phyloP scores from a whole-genome alignment of 2,113 vertebrate genomes.

The Progne subis region DNA sequence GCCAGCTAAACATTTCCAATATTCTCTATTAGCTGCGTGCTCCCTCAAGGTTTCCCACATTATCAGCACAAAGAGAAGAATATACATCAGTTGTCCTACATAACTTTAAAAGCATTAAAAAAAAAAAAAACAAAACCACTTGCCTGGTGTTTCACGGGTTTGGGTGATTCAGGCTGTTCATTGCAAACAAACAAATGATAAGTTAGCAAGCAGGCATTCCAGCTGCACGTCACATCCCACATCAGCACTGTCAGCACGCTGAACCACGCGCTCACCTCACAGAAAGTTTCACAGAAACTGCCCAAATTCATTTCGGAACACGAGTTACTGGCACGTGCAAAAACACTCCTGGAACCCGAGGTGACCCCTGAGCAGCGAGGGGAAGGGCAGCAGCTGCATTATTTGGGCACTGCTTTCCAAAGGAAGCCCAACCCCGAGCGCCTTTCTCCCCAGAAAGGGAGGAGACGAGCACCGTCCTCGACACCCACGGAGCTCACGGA shows the following conservation, averaged over 20 bases:
- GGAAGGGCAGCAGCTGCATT: neutral
- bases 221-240: slow-evolving; percentile 39
- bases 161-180: slow-evolving; percentile 93
- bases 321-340: neutral
- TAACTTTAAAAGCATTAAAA: slow-evolving; percentile 69
- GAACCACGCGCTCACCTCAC: neutral
- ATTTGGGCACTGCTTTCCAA: neutral
- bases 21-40: neutral
- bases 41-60: neutral
- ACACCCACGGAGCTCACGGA: neutral
- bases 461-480: neutral
- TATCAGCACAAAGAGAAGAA: neutral
- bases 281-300: neutral
- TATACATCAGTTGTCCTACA: slow-evolving; percentile 47
- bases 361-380: neutral
- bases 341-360: neutral
- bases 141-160: slow-evolving; percentile 95
- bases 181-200: slow-evolving; percentile 89
- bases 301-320: neutral
- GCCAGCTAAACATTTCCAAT: neutral
- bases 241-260: neutral
- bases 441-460: neutral
- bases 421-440: accelerated
- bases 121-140: slow-evolving; percentile 77
- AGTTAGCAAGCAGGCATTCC: slow-evolving; percentile 78